These are phyloP conservation scores for Aegotheles bennettii DNA, from an alignment of 2,113 vertebrate genomes.

Conservation along the genomic window DNA sequence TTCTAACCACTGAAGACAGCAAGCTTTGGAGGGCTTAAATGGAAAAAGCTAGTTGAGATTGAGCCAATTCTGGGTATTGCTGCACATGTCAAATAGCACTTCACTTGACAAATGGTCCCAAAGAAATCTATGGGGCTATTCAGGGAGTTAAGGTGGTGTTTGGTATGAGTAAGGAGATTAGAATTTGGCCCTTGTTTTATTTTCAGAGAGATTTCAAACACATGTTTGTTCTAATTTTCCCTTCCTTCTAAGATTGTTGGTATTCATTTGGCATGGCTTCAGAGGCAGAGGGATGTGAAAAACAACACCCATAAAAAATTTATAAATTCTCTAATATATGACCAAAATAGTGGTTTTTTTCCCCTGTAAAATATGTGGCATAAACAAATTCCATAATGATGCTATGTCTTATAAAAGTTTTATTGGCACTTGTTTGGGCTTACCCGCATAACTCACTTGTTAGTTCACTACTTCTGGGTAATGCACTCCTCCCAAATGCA, in stretches of 20 bases:
- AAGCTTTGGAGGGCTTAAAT: constrained; percentile 34
- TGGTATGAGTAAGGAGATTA: constrained; percentile 35
- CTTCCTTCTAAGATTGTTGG: constrained; percentile 6
- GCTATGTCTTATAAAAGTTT: constrained; percentile 29
- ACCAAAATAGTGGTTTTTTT: background rate
- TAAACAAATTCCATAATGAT: constrained; percentile 37
- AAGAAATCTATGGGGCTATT: constrained; percentile 29
- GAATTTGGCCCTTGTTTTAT: constrained; percentile 13
- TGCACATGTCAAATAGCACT: constrained; percentile 17
- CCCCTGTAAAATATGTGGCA: background rate
- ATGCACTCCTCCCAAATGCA: constrained; percentile 39
- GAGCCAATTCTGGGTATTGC: constrained; percentile 13
- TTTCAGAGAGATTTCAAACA: constrained; percentile 44
- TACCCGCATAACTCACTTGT: constrained; percentile 44
- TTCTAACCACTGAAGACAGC: constrained; percentile 41
- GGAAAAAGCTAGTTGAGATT: constrained; percentile 36
- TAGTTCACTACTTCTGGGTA: constrained; percentile 49
- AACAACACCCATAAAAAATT: background rate
- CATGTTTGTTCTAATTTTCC: constrained; percentile 25
- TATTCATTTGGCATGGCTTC: background rate
- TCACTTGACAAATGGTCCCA: constrained; percentile 44
- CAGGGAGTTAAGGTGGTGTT: background rate
- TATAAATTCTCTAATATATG: constrained; percentile 6
- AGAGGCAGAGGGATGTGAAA: constrained; percentile 7
- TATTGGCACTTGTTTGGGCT: constrained; percentile 42